A percentile compares a stretch with the other conserved stretches of the same genome.
phyloP scores from a whole-genome alignment of 2,888 invertebrate species.

The Acleris literana region DNA sequence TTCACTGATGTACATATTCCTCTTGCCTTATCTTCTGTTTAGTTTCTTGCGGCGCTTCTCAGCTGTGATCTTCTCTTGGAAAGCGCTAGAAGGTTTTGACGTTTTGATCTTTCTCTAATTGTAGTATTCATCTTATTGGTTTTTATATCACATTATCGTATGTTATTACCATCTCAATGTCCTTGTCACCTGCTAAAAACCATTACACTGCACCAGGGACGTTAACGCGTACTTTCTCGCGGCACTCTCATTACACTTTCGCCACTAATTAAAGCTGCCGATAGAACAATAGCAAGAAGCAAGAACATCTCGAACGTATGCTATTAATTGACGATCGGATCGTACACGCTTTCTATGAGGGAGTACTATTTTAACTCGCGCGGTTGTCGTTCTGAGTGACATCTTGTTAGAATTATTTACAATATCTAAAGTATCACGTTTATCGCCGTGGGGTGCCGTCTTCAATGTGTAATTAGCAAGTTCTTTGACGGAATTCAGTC shows the following conservation, averaged over 20 bases:
- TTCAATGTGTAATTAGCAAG: too few species aligned
- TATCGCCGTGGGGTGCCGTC: too few species aligned
- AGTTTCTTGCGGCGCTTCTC: too few species aligned
- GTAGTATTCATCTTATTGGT: neutral
- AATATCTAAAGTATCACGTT: neutral
- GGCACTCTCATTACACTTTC: constrained; percentile 79
- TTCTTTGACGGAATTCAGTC: too few species aligned
- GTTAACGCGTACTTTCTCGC: constrained; percentile 68
- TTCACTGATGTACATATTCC: too few species aligned
- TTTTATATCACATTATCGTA: neutral
- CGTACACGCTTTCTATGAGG: constrained; percentile 78
- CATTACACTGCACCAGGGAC: constrained; percentile 56
- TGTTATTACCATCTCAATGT: constrained; percentile 1
- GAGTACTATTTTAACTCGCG: constrained; percentile 38
- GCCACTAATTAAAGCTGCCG: constrained; percentile 76
- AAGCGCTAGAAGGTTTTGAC: too few species aligned
- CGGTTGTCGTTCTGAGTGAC: constrained; percentile 10
- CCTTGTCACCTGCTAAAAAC: constrained; percentile 27
- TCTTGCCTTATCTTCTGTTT: too few species aligned
- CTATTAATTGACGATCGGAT: constrained; percentile 77
- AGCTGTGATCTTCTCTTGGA: too few species aligned
- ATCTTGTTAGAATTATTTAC: neutral
- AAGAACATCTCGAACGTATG: constrained; percentile 74
- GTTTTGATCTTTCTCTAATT: too few species aligned
- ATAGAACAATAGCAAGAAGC: constrained; percentile 76